Evolutionary conservation across 2,797 vertebrate genomes (phyloP), one percentile per base, ranked within the genome.

Genomic region (Intellagama lesueurii): DNA sequence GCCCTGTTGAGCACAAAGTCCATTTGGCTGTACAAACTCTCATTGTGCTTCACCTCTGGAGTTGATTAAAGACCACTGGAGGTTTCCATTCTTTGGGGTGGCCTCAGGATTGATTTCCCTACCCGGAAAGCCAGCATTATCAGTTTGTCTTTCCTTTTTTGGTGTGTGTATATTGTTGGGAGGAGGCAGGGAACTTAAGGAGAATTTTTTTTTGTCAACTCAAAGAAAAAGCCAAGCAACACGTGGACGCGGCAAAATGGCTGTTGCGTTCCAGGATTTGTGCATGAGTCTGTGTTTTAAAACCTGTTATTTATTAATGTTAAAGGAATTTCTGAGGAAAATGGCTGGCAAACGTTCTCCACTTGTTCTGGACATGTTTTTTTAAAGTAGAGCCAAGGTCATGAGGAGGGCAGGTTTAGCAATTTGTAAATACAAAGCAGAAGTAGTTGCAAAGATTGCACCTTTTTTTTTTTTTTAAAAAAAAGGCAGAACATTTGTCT

Each of bases 1-100:
- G 76, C 76, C 70, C 44, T 78, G 26, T 44, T 78, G 56, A 81
- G n/a, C 64, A 82, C 35, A 85, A 75, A 85, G 56, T 56, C 19
- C 52, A 28, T 17, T 85, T 75, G 12, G 72, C 32, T 60, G 32
- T 52, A 40, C 49, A 40, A 76, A 40, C 52, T 17, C 17, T 32
- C 24, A 40, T 28, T 75, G n/a, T 35, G 52, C 19, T 85, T 28
- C 19, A 60, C 30, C 24, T 75, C 83, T 60, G 70, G 83, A 60
- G n/a, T 76, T 85, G 14, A 75, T 75, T 60, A 85, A 22, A 56
- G 49, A 17, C 5, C 1, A 7, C 12, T 44, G 70, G 14, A 44
- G 24, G 16, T 26, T 76, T 75, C 26, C 72, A 60, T 85, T 60
- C 44, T 60, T 75, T 5, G 32, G 72, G 52, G 83, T 22, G 26